phyloP scores from a whole-genome alignment of 2,888 invertebrate genomes.

The Alentia gelatinosa region DNA sequence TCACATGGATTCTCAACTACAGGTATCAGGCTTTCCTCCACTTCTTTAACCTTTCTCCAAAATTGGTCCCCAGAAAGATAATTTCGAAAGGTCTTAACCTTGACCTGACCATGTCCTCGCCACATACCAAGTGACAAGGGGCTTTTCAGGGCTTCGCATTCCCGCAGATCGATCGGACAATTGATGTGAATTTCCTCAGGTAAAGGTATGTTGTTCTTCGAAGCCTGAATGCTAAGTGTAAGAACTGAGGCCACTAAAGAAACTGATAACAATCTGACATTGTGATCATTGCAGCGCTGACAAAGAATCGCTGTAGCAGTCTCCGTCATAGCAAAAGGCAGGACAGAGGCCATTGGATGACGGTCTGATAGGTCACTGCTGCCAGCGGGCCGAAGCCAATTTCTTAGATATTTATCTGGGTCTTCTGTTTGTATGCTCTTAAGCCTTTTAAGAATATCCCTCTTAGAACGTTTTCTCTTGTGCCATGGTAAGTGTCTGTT shows the following conservation, averaged over 20 bases:
- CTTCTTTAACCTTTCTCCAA: neutral
- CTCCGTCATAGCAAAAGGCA: neutral
- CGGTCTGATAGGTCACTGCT: neutral
- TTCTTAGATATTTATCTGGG: neutral
- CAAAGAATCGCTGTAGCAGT: neutral
- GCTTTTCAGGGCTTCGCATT: neutral
- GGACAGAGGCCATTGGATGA: neutral
- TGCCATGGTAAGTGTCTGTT: neutral
- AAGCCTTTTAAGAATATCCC: neutral
- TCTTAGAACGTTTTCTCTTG: neutral
- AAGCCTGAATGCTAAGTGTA: neutral
- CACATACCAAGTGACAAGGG: neutral
- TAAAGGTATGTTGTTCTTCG: neutral
- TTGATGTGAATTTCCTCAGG: neutral
- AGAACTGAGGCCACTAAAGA: neutral
- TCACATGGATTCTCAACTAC: neutral
- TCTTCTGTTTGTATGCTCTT: neutral
- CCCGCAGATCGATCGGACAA: neutral
- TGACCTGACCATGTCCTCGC: neutral
- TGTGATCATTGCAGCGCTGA: neutral
- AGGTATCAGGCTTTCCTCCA: neutral
- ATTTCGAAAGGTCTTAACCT: neutral
- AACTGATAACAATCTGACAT: neutral
- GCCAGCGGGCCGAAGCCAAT: neutral
- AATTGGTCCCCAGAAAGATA: neutral